Evolutionary conservation across 2,113 vertebrate genomes (phyloP).

Genomic region (Mesembrinibis cayennensis): DNA sequence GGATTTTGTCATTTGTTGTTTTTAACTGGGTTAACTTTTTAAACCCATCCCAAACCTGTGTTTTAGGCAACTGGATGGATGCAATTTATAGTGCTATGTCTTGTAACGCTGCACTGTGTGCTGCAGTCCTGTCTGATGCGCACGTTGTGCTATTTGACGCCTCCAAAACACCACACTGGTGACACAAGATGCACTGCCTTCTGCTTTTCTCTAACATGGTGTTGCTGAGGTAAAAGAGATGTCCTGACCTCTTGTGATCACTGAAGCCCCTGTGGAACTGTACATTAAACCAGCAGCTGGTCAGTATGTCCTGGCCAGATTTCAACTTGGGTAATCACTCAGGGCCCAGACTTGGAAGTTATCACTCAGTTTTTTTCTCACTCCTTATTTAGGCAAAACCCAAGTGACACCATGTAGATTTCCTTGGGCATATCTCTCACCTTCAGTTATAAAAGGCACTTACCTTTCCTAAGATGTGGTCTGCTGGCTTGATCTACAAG

Average conservation of each 20-base stretch:
- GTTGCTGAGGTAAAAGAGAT: not conserved
- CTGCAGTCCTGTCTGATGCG: not conserved
- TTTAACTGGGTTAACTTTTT: not conserved
- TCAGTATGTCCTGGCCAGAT: not conserved
- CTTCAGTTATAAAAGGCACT: not conserved
- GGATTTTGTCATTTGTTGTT: not conserved
- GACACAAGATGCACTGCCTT: not conserved
- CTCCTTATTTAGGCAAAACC: not conserved
- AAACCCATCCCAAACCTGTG: not conserved
- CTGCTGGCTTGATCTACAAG: not conserved
- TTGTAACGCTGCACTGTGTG: not conserved
- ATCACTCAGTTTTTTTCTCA: not conserved
- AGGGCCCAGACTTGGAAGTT: not conserved
- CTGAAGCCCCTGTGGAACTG: not conserved
- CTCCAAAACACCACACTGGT: not conserved
- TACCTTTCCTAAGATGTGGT: not conserved
- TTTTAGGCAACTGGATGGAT: constrained; percentile 23
- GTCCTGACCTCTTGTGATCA: not conserved
- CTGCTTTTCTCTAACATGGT: not conserved
- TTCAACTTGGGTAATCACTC: not conserved
- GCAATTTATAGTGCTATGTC: not conserved
- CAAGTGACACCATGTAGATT: not conserved
- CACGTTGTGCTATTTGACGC: not conserved
- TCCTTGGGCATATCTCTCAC: not conserved
- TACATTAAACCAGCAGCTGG: not conserved